phyloP scores from a whole-genome alignment of 2,888 invertebrate species.

The Macaria liturata region DNA sequence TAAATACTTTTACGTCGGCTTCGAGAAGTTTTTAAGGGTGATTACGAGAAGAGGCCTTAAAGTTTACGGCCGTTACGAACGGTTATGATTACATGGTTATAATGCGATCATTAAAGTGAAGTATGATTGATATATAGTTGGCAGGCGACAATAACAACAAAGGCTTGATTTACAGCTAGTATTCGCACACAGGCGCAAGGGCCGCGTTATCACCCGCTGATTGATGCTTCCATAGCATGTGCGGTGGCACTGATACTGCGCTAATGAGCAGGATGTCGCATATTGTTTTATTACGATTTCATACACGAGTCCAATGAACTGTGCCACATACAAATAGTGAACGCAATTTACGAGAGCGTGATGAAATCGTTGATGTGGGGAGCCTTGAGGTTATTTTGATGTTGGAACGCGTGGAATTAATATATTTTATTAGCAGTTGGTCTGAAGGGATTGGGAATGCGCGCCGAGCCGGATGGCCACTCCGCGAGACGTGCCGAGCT shows the following conservation, averaged over 20 bases:
- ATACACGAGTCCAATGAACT: constrained; percentile 36
- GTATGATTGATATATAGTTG: constrained; percentile 53
- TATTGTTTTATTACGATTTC: constrained; percentile 43
- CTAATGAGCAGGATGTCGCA: constrained; percentile 55
- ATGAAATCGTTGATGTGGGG: constrained; percentile 22
- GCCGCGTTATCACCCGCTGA: constrained; percentile 65
- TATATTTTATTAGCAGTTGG: constrained; percentile 48
- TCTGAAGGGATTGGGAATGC: constrained; percentile 46
- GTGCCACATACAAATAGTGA: constrained; percentile 22
- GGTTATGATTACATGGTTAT: constrained; percentile 40
- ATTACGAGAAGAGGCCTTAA: constrained; percentile 24
- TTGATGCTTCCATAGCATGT: constrained; percentile 69
- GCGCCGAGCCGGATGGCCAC: constrained; percentile 51
- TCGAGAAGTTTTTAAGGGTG: constrained; percentile 28
- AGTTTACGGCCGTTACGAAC: constrained; percentile 28
- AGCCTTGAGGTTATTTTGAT: constrained; percentile 39
- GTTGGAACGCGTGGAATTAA: constrained; percentile 26
- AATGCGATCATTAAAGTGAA: constrained; percentile 42
- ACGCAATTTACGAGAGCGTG: constrained; percentile 21
- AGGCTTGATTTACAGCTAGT: constrained; percentile 67
- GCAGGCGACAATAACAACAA: constrained; percentile 50
- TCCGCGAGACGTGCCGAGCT: constrained; percentile 51
- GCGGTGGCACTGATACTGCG: constrained; percentile 56
- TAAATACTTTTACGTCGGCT: constrained; percentile 30
- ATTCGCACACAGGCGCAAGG: constrained; percentile 53